Percentiles rank a stretch among this genome's conserved stretches.
phyloP scores from a whole-genome alignment of 2,888 invertebrate genomes.

The Sarcophaga variegata region DNA sequence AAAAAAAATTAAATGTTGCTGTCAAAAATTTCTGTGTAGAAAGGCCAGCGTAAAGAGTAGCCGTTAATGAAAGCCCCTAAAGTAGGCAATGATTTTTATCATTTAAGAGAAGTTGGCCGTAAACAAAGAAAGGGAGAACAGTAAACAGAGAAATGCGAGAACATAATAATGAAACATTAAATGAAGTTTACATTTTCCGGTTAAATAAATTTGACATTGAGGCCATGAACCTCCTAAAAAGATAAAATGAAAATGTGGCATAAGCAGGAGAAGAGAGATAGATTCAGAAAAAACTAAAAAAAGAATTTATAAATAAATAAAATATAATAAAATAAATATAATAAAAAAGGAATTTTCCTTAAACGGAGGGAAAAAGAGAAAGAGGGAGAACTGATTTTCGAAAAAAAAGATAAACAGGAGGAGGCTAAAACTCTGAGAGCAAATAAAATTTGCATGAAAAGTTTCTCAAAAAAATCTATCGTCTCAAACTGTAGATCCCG shows the following conservation, averaged over 20 bases:
- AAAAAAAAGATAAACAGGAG: no score
- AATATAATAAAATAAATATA: no score
- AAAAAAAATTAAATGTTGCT: slow-evolving; percentile 15
- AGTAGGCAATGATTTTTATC: slow-evolving; percentile 33
- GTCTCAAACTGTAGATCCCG: no score
- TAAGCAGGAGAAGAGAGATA: not conserved
- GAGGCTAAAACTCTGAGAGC: no score
- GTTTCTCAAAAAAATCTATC: no score
- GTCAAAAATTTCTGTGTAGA: not conserved
- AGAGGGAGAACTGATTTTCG: no score
- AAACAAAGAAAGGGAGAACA: not conserved
- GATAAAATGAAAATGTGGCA: not conserved
- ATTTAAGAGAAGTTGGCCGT: not conserved
- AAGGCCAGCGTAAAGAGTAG: no score
- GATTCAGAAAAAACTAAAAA: no score
- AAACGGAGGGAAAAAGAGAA: no score
- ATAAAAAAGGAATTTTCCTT: not conserved
- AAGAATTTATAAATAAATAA: no score
- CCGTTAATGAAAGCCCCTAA: slow-evolving; percentile 12
- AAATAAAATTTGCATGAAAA: no score
- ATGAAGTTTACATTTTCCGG: not conserved
- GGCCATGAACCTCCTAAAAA: not conserved
- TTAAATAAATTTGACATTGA: slow-evolving; percentile 9
- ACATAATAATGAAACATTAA: not conserved
- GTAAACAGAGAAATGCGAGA: not conserved